Conservation (phyloP, 2,113 vertebrate genomes). For the Callipepla squamata region DNA sequence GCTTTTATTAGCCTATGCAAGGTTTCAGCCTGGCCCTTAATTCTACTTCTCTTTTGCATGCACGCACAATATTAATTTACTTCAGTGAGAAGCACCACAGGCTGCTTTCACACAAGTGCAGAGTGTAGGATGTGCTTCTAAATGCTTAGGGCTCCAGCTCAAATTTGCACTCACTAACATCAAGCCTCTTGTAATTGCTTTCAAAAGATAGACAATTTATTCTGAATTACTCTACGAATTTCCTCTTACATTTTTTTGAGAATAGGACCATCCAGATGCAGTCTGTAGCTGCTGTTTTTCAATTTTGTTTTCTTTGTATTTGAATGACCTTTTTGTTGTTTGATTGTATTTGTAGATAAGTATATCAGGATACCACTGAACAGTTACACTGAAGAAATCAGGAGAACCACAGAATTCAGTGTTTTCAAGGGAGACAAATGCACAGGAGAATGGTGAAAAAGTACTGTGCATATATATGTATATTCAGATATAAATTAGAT, state of each 20-base stretch:
- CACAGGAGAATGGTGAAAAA: neutral
- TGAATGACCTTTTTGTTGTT: conserved; percentile 30
- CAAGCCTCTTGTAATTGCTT: neutral
- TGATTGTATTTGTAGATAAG: neutral
- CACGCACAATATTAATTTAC: neutral
- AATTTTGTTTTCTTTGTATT: neutral
- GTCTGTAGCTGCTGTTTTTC: neutral
- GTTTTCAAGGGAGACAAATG: neutral
- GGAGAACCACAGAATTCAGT: neutral
- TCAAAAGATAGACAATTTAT: neutral
- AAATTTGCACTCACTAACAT: neutral
- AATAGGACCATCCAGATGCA: neutral
- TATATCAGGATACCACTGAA: neutral
- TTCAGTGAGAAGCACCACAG: neutral
- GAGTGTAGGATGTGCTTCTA: neutral
- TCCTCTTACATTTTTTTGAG: neutral
- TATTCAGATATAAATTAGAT: neutral
- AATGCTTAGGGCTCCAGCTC: neutral
- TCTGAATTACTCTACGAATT: neutral
- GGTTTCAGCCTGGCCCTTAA: neutral
- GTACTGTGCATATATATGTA: rapidly evolving
- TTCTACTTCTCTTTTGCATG: neutral
- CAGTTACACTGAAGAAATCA: neutral
- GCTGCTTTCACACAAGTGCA: neutral
- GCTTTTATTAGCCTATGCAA: neutral